Percentiles rank a stretch among this genome's conserved stretches.
phyloP scores from a whole-genome alignment of 1,140 invertebrate genomes.

The Aphaenogaster floridana region DNA sequence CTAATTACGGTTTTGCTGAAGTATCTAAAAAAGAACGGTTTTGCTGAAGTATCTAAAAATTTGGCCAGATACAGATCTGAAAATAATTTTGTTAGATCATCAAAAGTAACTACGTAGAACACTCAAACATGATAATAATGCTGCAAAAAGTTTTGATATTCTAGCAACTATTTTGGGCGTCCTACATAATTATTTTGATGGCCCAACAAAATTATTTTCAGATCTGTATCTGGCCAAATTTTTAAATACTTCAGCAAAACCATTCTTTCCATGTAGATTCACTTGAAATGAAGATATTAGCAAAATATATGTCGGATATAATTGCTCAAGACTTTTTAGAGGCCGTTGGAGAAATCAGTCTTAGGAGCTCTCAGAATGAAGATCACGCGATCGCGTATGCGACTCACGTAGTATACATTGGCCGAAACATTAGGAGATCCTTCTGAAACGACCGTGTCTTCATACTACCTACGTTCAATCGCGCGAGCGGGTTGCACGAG shows the following conservation, averaged over 20 bases:
- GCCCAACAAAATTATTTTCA: background rate
- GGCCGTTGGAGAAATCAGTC: background rate
- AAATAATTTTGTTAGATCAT: no score
- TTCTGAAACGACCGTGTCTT: conserved; percentile 3
- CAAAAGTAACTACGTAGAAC: no score
- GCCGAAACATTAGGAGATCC: conserved; percentile 54
- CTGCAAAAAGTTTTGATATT: no score
- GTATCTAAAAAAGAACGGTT: no score
- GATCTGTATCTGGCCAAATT: background rate
- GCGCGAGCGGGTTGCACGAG: background rate
- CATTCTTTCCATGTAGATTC: no score
- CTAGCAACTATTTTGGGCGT: no score
- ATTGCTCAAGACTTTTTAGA: background rate
- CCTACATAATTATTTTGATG: no score
- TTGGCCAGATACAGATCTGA: no score
- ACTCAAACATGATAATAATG: no score
- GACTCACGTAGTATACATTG: conserved; percentile 67
- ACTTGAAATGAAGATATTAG: background rate
- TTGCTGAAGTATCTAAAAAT: no score
- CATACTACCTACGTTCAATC: conserved; percentile 18
- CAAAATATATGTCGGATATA: background rate
- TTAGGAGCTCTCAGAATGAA: background rate
- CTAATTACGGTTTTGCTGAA: background rate
- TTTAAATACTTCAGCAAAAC: no score
- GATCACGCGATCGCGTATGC: conserved; percentile 23